Evolutionary conservation across 2,113 vertebrate genomes (phyloP), one percentile per base, ranked within the genome.

Genomic region (Macrotus californicus): DNA sequence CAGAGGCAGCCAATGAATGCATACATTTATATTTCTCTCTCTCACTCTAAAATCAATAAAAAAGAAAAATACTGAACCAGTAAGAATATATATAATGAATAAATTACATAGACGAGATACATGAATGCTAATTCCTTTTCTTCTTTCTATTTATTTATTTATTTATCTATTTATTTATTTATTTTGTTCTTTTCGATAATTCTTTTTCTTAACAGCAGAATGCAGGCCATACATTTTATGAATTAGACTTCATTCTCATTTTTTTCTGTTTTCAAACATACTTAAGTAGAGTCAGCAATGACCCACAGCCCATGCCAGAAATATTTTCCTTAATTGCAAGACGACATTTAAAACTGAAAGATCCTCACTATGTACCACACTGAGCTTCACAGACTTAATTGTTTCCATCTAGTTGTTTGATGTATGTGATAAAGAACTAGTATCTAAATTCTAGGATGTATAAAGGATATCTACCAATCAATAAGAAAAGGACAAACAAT

Each of bases 251-350:
- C 59, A 59, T 94, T 90, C 56, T 76, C 61, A 12, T 87, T 82
- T 91, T 95, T 29, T 29, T 84, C 66, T 89, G 52, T 41, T 94
- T 77, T 89, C 85, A 95, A 70, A 94, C 73, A n/a, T 46, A 89
- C 39, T 91, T 39, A 70, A 72, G 24, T 81, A 36, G 54, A 77
- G 50, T 94, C 84, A 81, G 89, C 15, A 93, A 18, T 72, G 70
- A 89, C 48, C 41, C 66, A 66, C 7, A 29, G 92, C 88, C 66
- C 66, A 31, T 61, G 36, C 81, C 26, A 69, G 86, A 93, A 94
- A 81, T 86, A 86, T 43, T 94, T 93, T 31, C 81, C 50, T 85
- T 77, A 80, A 43, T 67, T 86, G 66, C 64, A 96, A 81, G 75
- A 72, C 56, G 75, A 76, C 46, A 50, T 87, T 91, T 87, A 69